Conservation (phyloP, 2,113 vertebrate genomes). For the Calypte anna region DNA sequence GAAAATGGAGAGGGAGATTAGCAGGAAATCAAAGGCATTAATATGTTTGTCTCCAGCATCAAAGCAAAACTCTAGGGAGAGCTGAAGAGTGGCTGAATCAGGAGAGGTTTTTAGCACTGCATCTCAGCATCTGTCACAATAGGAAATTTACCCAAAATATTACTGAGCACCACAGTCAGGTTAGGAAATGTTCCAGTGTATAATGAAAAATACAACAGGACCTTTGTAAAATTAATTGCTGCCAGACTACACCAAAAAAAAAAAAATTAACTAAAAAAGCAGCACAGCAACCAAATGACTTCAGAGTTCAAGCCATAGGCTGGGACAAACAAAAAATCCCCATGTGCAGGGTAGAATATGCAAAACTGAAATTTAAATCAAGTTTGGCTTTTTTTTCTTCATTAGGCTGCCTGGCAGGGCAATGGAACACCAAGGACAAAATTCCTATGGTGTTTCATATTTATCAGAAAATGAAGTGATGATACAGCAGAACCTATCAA, state of each 20-base stretch:
- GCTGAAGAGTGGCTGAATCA: background rate
- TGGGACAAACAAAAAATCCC: background rate
- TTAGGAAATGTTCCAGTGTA: background rate
- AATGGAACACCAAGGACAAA: background rate
- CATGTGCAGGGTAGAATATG: background rate
- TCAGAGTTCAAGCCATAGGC: background rate
- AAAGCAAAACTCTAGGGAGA: background rate
- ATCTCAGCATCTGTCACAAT: background rate
- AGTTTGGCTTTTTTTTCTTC: background rate
- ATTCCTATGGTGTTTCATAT: too few relatives aligned
- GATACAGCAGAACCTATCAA: background rate
- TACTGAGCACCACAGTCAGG: background rate
- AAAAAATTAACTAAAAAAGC: background rate
- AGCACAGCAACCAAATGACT: background rate
- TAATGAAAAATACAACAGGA: background rate
- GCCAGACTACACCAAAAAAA: background rate
- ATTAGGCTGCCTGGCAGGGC: background rate
- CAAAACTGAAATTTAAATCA: background rate
- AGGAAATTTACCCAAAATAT: background rate
- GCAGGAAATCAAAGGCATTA: conserved; percentile 6
- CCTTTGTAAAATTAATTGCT: background rate
- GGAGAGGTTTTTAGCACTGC: background rate
- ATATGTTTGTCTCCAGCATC: conserved; percentile 10
- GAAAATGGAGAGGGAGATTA: background rate
- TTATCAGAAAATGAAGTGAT: background rate